Evolutionary conservation across 2,888 invertebrate species (phyloP).

Genomic region (Eugnorisma glareosa): DNA sequence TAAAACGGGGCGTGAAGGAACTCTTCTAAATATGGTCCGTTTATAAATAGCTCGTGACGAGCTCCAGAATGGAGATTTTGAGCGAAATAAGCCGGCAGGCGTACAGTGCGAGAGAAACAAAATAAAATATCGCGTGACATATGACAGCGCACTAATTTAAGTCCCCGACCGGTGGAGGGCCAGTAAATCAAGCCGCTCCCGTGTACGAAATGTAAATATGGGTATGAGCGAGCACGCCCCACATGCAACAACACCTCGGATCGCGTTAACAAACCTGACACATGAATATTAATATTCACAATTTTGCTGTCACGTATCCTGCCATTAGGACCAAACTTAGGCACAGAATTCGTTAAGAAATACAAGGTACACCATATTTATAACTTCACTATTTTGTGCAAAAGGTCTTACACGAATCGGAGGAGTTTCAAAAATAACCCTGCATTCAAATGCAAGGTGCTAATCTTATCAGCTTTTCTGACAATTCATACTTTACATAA

Average conservation of each 20-base stretch:
- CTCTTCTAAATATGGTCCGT: slow-evolving; percentile 82
- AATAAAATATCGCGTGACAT: slow-evolving; percentile 87
- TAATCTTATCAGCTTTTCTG: not conserved
- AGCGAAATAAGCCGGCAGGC: slow-evolving; percentile 80
- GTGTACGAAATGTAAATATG: slow-evolving; percentile 84
- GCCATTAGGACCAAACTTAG: slow-evolving; percentile 19
- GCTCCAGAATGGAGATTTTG: slow-evolving; percentile 82
- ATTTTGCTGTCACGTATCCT: slow-evolving; percentile 69
- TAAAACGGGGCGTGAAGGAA: slow-evolving; percentile 72
- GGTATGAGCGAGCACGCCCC: slow-evolving; percentile 82
- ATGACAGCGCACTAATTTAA: slow-evolving; percentile 88
- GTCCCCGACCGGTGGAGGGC: slow-evolving; percentile 80
- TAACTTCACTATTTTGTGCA: slow-evolving; percentile 8
- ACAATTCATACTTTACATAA: not conserved
- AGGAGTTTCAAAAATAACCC: not conserved
- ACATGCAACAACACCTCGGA: slow-evolving; percentile 81
- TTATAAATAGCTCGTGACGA: slow-evolving; percentile 86
- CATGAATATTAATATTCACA: slow-evolving; percentile 84
- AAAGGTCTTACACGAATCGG: not conserved
- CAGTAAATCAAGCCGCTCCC: slow-evolving; percentile 88
- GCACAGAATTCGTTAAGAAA: slow-evolving; percentile 12
- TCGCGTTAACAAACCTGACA: slow-evolving; percentile 79
- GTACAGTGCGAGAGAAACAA: slow-evolving; percentile 76
- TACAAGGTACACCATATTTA: not conserved
- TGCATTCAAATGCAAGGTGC: not conserved